Evolutionary conservation across 2,888 invertebrate genomes (phyloP), one percentile per base, ranked within the genome.

Genomic region (Camponotus fellah): DNA sequence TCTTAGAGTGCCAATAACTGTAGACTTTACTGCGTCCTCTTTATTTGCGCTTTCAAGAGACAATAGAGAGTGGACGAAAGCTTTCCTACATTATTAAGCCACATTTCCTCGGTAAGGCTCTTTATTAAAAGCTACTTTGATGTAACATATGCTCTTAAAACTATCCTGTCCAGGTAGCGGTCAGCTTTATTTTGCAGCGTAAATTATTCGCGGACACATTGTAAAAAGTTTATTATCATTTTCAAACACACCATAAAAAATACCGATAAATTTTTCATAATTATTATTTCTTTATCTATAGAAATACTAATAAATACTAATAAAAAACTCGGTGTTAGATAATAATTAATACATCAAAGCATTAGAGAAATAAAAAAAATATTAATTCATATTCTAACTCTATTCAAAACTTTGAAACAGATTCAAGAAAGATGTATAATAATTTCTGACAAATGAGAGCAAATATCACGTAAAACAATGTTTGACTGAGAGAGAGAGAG

Each of bases 1-100:
- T 88, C 88, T 90, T 90, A 87, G 85, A 90, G 90, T 89, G 87
- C 88, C 90, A 87, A 90, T 90, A 90, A 85, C 90, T 69, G 84
- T 69, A 53, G 84, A 90, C 85, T 90, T 89, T 89, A 89, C 89
- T 84, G 71, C 83, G 82, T 90, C 85, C 83, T 90, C 86, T 85
- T 89, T 88, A 84, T 84, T 80, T 81, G 66, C 80, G 62, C 60
- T 68, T 69, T 80, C 83, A 72, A 81, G 85, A 82, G 71, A 64
- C 76, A 71, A 66, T 64, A 56, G 56, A 65, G 46, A 68, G 43
- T 69, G 85, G 82, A 82, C 85, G 83, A 85, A 82, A 88, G 88
- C 77, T 71, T 82, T 83, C 64, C 82, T 89, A 83, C 83, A 88
- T 90, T 90, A 88, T 90, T 90, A 87, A 87, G 76, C 82, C 69